phyloP scores from a whole-genome alignment of 1,140 invertebrate genomes.

The Helicorthomorpha holstii region DNA sequence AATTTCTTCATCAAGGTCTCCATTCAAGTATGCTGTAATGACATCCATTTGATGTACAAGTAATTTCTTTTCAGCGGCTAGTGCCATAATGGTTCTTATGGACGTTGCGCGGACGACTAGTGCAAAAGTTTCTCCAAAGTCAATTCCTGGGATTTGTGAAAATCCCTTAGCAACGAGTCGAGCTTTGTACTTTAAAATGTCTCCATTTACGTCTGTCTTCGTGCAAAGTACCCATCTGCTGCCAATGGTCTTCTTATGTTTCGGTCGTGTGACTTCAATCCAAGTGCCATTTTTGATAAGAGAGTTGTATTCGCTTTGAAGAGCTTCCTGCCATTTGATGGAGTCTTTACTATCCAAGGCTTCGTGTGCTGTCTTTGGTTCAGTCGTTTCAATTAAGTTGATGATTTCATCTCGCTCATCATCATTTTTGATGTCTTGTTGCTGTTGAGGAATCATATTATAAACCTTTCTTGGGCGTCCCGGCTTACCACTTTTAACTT shows the following conservation, averaged over 20 bases:
- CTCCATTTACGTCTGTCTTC: slow-evolving; percentile 2
- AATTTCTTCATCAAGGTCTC: slow-evolving; percentile 13
- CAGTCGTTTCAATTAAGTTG: background rate
- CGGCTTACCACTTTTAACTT: background rate
- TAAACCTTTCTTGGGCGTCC: background rate
- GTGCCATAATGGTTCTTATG: slow-evolving; percentile 12
- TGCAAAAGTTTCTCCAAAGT: slow-evolving; percentile 16
- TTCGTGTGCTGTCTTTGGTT: slow-evolving; percentile 1
- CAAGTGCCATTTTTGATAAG: slow-evolving; percentile 10
- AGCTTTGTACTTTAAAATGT: slow-evolving; percentile 4
- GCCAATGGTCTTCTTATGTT: background rate
- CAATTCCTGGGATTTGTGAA: slow-evolving; percentile 12
- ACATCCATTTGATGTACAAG: slow-evolving; percentile 15
- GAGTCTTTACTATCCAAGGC: background rate
- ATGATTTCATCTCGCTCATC: background rate
- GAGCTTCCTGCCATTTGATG: slow-evolving; percentile 5
- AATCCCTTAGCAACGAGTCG: slow-evolving; percentile 15
- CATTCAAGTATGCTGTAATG: slow-evolving; percentile 14
- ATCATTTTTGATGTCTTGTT: background rate
- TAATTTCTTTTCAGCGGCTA: slow-evolving; percentile 10
- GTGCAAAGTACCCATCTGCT: slow-evolving; percentile 7
- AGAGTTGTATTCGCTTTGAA: slow-evolving; percentile 8
- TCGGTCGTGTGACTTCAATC: slow-evolving; percentile 4
- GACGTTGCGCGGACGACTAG: slow-evolving; percentile 13
- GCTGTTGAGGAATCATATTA: background rate